Evolutionary conservation across 2,113 vertebrate species (phyloP).

Genomic region (Eubucco bourcierii): DNA sequence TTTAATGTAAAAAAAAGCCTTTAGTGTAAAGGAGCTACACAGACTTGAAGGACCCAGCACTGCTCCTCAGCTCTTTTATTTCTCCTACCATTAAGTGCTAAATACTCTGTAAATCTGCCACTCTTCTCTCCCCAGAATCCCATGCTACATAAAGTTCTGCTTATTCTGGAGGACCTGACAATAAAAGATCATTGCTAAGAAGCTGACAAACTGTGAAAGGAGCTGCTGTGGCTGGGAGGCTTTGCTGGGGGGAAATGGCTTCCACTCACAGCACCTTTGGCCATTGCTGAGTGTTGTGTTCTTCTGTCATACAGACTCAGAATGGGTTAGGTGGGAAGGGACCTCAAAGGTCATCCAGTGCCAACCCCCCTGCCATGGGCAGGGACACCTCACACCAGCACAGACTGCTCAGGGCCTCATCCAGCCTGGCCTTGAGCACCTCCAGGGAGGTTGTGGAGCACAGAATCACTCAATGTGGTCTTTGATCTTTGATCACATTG

Average conservation of each 20-base stretch:
- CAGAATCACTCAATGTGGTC: no score
- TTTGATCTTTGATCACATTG: no score
- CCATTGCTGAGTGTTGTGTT: no score
- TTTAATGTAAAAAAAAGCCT: neutral
- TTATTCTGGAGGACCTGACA: neutral
- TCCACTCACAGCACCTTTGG: neutral
- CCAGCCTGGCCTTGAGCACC: no score
- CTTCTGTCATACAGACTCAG: no score
- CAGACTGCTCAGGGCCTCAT: no score
- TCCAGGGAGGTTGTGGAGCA: no score
- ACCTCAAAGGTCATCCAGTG: no score
- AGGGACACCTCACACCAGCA: no score
- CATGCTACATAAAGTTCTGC: neutral
- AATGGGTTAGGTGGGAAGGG: no score
- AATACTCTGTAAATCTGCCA: neutral
- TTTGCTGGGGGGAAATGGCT: neutral
- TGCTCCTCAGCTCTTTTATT: neutral
- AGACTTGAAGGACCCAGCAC: neutral
- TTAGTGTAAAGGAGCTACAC: neutral
- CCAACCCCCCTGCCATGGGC: no score
- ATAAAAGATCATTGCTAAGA: neutral
- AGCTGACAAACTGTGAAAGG: neutral
- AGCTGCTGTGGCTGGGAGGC: neutral
- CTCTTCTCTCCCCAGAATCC: neutral
- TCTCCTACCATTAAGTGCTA: neutral